Conservation (phyloP, 2,113 vertebrate genomes). For the Lampris megalopsis region DNA sequence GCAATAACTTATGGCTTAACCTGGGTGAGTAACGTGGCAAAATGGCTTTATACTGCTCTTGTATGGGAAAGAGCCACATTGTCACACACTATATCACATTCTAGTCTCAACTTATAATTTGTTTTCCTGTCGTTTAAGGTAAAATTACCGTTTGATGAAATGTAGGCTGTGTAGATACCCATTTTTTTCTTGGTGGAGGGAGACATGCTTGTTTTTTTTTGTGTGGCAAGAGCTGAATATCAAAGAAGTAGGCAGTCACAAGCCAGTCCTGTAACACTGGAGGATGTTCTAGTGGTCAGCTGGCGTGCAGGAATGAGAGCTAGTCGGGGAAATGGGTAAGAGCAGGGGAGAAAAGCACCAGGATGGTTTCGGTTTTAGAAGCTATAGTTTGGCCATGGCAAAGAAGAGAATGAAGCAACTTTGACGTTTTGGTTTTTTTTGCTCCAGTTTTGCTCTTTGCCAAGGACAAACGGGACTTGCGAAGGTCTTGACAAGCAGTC, state of each 20-base stretch:
- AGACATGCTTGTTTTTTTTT: not conserved
- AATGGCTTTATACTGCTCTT: not conserved
- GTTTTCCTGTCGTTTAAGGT: conserved; percentile 4
- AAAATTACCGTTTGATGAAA: conserved; percentile 21
- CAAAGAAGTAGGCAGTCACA: not conserved
- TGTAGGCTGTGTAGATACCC: not conserved
- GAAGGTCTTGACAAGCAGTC: not conserved
- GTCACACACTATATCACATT: not conserved
- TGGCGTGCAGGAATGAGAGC: conserved; percentile 14
- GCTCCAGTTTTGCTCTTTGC: conserved; percentile 2
- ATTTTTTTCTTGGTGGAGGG: not conserved
- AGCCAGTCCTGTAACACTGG: conserved; percentile 10
- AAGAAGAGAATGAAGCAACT: conserved; percentile 6
- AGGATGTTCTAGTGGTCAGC: not conserved
- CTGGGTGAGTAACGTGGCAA: not conserved
- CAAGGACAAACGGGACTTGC: not conserved
- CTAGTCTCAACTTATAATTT: not conserved
- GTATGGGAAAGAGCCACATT: conserved; percentile 12
- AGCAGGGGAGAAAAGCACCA: conserved; percentile 36
- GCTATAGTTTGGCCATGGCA: not conserved
- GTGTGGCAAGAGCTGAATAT: not conserved
- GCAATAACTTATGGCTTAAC: not conserved
- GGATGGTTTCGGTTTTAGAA: conserved; percentile 7
- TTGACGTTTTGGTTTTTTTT: not conserved
- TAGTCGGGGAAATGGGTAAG: not conserved